Evolutionary conservation across 1,140 invertebrate genomes (phyloP).

Genomic region (Coptotermes formosanus): DNA sequence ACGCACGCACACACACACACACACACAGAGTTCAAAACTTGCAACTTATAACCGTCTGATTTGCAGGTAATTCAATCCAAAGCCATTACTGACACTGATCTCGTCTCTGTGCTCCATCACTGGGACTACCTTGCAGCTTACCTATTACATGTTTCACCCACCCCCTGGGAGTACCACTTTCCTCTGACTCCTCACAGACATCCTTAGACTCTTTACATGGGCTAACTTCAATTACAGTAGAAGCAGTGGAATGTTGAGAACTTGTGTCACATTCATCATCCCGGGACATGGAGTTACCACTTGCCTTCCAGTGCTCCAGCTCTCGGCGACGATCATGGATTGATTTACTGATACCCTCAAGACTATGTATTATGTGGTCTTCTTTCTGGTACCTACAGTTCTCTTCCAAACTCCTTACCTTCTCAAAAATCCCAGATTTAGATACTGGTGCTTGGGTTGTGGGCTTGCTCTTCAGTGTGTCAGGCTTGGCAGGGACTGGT

Average conservation of each 20-base stretch:
- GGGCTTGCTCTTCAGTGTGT: constrained; percentile 29
- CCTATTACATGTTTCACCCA: constrained; percentile 55
- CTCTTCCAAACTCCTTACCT: constrained; percentile 24
- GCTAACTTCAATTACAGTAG: constrained; percentile 47
- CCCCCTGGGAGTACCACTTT: constrained; percentile 43
- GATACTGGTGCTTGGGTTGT: not conserved
- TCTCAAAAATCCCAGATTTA: constrained; percentile 30
- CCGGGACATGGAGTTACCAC: constrained; percentile 28
- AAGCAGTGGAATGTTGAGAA: constrained; percentile 49
- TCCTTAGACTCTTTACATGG: constrained; percentile 36
- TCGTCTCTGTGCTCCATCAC: not conserved
- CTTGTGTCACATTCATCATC: constrained; percentile 50
- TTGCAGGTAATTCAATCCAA: not conserved
- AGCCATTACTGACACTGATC: not conserved
- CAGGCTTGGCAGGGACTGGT: constrained; percentile 46
- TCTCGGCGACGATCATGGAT: constrained; percentile 42
- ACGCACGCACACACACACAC: no score
- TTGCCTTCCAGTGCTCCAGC: constrained; percentile 40
- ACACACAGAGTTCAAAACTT: not conserved
- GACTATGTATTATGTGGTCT: constrained; percentile 22
- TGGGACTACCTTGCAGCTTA: constrained; percentile 46
- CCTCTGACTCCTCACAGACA: constrained; percentile 36
- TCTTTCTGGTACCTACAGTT: constrained; percentile 32
- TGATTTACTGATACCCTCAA: constrained; percentile 39
- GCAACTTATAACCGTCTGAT: not conserved